Evolutionary conservation across 2,888 invertebrate genomes (phyloP), one percentile per base, ranked within the genome.

Genomic region (Chironomus tentans): DNA sequence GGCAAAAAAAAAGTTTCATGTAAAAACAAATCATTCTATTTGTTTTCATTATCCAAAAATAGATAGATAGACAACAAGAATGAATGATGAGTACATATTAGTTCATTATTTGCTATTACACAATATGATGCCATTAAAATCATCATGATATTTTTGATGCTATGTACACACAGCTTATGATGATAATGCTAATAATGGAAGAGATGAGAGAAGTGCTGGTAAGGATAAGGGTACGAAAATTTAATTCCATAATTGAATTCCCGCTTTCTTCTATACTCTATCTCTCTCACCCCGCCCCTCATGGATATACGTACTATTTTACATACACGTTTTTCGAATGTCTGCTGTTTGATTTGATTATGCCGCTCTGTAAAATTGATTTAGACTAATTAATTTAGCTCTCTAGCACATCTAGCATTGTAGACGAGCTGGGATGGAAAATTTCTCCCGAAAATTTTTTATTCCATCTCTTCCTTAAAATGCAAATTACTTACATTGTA

Each of bases 321-420:
- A 15, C 18, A 7, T 56, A 56, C 56, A 56, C 50, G 15, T 21
- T 24, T 65, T 65, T 65, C 24, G 56, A 65, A 65, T 65, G 65
- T 68, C 46, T 68, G 68, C 46, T 68, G 15, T 68, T 46, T 68
- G 68, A 68, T 68, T 68, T 46, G 38, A 68, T 68, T 68, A 68
- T 46, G 46, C 13, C 38, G 46, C 68, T 68, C 68, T 56, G 46
- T 22, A 68, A 68, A 68, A 68, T 68, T 28, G 68, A 68, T 68
- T 38, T 68, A 68, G 65, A 24, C 65, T 65, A 65, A 65, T 65
- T 65, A 65, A 65, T 65, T 65, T 65, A 65, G 24, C 65, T 65
- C 65, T 65, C 38, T 38, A 38, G 38, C 10, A 38, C 38, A 38
- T 38, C 10, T 38, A 38, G n/a, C 38, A 38, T 38, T 38, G 38